Conservation (phyloP, 2,113 vertebrate genomes). For the Pollimyrus isidori region DNA sequence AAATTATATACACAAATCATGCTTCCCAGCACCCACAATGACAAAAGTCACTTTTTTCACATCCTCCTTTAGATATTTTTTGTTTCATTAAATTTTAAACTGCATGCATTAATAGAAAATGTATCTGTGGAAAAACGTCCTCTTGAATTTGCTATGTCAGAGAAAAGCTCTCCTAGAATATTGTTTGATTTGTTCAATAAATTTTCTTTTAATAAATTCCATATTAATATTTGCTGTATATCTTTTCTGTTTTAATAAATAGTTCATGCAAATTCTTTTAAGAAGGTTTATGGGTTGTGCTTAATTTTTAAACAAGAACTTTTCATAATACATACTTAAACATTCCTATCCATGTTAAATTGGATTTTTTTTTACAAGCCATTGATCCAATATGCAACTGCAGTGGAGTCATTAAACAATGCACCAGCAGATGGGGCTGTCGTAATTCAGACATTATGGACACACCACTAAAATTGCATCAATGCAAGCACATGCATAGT, state of each 20-base stretch:
- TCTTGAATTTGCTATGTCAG: not conserved
- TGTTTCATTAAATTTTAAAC: not conserved
- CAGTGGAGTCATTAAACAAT: not conserved
- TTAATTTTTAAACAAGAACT: not conserved
- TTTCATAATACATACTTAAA: not conserved
- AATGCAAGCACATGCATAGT: not conserved
- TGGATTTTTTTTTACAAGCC: not conserved
- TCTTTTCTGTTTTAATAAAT: slow-evolving; percentile 23
- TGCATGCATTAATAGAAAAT: slow-evolving; percentile 20
- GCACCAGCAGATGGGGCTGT: slow-evolving; percentile 28
- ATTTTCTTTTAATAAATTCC: slow-evolving; percentile 7
- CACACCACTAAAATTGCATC: not conserved
- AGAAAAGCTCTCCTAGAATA: not conserved
- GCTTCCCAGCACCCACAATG: not conserved
- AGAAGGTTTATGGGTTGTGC: not conserved
- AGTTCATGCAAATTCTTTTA: not conserved
- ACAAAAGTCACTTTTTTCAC: not conserved
- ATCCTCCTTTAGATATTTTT: not conserved
- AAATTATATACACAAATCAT: not conserved
- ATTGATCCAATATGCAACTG: not conserved
- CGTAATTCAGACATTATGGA: not conserved
- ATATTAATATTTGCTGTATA: slow-evolving; percentile 16
- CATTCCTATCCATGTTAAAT: not conserved
- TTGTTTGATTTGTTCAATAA: not conserved
- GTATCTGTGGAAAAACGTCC: slow-evolving; percentile 6